Base-by-base conservation (phyloP, 2,888 invertebrate genomes). In the Dryococelus australis region DNA sequence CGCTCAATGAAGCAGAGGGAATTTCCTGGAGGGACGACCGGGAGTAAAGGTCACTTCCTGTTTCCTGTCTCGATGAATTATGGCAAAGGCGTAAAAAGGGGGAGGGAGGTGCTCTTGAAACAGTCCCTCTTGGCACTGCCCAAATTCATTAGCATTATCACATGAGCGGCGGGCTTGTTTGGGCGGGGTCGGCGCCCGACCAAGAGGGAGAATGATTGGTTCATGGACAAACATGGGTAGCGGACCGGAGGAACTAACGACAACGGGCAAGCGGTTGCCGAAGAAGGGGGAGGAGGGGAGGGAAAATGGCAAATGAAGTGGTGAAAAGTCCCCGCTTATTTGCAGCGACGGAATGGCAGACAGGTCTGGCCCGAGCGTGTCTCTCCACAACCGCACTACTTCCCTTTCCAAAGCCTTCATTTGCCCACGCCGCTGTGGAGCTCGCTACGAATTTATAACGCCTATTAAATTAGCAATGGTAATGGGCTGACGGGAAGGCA, bases 381-480 rank as follows among this genome's bases (percentile, higher is more conserved):
- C 51, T 8, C 10, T 51, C 10, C 10, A 51, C 8, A 51, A 13
- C 51, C 51, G 8, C 51, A 8, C 13, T 13, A 10, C 51, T 51
- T 8, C 51, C 51, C 51, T 8, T 13, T 51, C 10, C 51, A 8
- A 8, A n/a, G n/a, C n/a, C n/a, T n/a, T n/a, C n/a, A 65, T 20
- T 6, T 16, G 24, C 65, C 5, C 20, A 24, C 65, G 5, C 65
- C 20, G 5, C n/a, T n/a, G n/a, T n/a, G n/a, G n/a, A n/a, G 20
- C 10, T 20, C 65, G 20, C 65, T 65, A 24, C 65, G 65, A 88
- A 87, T 88, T 88, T 88, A 88, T 88, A 78, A 83, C 86, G 78
- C 53, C 87, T 85, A 88, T 88, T 88, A 88, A 88, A 88, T 88
- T 88, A 87, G 88, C 88, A 88, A 88, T 88, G 88, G 87, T 88